Percentiles rank a stretch among this genome's conserved stretches.
Conservation (phyloP, 2,888 invertebrate species). For the Terebella lapidaria region DNA sequence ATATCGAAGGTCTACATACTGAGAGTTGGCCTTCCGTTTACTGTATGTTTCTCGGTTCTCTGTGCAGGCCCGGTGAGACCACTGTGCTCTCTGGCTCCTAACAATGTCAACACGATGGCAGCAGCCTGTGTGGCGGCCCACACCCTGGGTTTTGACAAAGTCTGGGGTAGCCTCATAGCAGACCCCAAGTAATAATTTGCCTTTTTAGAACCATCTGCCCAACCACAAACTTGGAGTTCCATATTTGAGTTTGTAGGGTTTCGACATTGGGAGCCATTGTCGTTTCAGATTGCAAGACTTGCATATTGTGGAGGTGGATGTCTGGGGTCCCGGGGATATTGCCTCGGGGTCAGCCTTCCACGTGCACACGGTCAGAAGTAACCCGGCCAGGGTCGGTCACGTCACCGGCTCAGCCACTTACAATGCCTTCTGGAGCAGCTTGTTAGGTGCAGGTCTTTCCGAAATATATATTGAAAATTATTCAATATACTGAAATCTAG, state of each 20-base stretch:
- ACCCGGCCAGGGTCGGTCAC: conserved; percentile 56
- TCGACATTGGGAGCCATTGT: neutral
- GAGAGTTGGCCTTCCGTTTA: no score
- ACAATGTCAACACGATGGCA: conserved; percentile 62
- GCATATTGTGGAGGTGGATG: conserved; percentile 58
- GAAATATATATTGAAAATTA: neutral
- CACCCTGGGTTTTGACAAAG: conserved; percentile 57
- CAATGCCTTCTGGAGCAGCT: conserved; percentile 56
- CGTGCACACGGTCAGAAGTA: conserved; percentile 53
- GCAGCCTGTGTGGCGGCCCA: conserved; percentile 57
- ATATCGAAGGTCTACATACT: no score
- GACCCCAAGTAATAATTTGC: conserved; percentile 54
- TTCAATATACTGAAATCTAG: neutral
- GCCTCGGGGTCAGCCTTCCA: conserved; percentile 38
- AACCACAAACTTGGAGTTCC: no score
- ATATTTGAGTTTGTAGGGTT: neutral
- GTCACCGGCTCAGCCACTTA: conserved; percentile 59
- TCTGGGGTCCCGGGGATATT: conserved; percentile 47
- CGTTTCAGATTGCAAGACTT: conserved; percentile 52
- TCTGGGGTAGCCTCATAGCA: conserved; percentile 55
- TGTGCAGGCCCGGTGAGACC: conserved; percentile 58
- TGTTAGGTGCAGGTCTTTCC: conserved; percentile 29
- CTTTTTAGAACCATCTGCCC: neutral
- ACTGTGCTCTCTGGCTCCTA: conserved; percentile 58
- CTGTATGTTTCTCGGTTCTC: no score